These are phyloP conservation scores for Oreonectes daqikongensis DNA, from an alignment of 2,797 vertebrate species.

Conservation along the genomic window DNA sequence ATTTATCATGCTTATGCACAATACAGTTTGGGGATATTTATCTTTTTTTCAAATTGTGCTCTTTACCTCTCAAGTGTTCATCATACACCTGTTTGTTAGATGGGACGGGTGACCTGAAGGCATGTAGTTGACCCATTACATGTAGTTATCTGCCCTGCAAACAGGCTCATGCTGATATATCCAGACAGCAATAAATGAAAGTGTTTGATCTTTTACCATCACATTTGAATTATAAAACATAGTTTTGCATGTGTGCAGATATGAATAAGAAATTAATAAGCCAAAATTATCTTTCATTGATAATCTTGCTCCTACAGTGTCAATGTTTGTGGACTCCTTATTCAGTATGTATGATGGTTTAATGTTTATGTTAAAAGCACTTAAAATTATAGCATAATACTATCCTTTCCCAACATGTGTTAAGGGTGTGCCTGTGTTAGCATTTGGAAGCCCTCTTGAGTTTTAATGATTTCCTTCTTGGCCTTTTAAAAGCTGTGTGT, in stretches of 20 bases:
- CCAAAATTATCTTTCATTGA: background rate
- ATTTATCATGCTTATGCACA: background rate
- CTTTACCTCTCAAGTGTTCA: no score
- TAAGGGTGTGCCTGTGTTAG: constrained; percentile 22
- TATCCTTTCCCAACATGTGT: background rate
- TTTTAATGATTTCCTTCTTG: constrained; percentile 27
- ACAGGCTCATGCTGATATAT: background rate
- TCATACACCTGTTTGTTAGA: background rate
- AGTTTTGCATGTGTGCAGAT: constrained; percentile 7
- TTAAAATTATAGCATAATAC: background rate
- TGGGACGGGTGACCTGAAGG: background rate
- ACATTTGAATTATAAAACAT: background rate
- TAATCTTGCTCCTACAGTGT: background rate
- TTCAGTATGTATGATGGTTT: background rate
- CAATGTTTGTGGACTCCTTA: background rate
- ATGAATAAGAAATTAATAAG: background rate
- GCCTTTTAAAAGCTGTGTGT: constrained; percentile 29
- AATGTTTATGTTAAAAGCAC: background rate
- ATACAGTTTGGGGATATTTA: background rate
- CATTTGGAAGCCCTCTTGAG: constrained; percentile 15
- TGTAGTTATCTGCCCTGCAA: background rate
- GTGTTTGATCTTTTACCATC: background rate
- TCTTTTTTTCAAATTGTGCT: background rate
- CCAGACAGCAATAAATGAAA: background rate
- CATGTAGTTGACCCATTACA: background rate